Conservation (phyloP, 2,797 vertebrate genomes). For the Gastrophryne carolinensis region DNA sequence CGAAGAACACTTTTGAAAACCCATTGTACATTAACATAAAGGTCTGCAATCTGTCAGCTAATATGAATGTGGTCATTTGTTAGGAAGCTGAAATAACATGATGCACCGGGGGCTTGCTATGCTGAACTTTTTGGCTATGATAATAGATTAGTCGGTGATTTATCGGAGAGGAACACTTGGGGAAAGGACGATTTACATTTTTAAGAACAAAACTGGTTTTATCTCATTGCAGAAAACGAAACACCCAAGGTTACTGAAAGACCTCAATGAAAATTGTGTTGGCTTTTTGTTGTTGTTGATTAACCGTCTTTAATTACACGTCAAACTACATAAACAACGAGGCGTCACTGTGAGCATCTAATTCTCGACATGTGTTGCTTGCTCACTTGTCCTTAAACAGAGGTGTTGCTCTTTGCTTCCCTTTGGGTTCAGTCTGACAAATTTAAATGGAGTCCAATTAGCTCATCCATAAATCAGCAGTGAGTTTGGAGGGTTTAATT, state of each 20-base stretch:
- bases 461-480: neutral
- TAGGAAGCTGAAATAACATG: conserved; percentile 68
- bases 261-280: neutral
- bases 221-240: conserved; percentile 61
- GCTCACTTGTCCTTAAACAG: neutral
- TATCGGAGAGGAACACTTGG: conserved; percentile 63
- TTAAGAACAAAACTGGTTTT: conserved; percentile 62
- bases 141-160: conserved; percentile 71
- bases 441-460: neutral
- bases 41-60: conserved; percentile 69
- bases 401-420: neutral
- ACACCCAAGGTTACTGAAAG: conserved; percentile 51
- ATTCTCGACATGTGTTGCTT: neutral
- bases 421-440: neutral
- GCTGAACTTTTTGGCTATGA: conserved; percentile 64
- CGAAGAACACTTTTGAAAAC: conserved; percentile 64
- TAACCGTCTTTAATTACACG: conserved; percentile 14
- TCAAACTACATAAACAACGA: neutral
- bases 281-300: neutral
- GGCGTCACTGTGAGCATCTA: neutral
- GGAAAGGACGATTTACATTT: conserved; percentile 67
- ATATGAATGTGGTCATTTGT: conserved; percentile 70
- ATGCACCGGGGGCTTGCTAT: conserved; percentile 63
- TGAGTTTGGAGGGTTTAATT: neutral
- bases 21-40: conserved; percentile 69